Percentiles rank a stretch among this genome's conserved stretches.
These are phyloP conservation scores for Zapus hudsonius DNA, from an alignment of 2,113 vertebrate genomes.

Conservation along the genomic window DNA sequence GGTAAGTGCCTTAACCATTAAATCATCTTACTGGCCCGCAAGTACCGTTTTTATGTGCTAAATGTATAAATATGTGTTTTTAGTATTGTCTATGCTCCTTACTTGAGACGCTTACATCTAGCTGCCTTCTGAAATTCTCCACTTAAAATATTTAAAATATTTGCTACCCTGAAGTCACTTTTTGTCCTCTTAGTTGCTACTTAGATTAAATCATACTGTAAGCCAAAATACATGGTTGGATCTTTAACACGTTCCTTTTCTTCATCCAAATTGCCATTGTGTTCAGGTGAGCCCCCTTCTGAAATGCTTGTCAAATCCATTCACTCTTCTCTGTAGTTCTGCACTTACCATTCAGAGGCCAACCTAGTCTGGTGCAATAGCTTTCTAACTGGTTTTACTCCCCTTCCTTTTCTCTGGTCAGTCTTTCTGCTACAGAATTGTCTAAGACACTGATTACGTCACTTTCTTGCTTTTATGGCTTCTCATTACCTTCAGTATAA, in stretches of 20 bases:
- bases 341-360: constrained; percentile 1
- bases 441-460: constrained; percentile 19
- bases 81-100: constrained; percentile 33
- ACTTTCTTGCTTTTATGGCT: constrained; percentile 50
- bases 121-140: neutral
- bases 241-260: constrained; percentile 25
- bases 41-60: neutral
- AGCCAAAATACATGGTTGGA: neutral
- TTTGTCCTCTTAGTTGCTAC: neutral
- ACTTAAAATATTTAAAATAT: constrained; percentile 42
- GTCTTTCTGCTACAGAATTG: constrained; percentile 33
- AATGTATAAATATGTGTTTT: constrained; percentile 45
- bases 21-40: too few relatives aligned
- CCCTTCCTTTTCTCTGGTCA: neutral
- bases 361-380: neutral
- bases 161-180: constrained; percentile 16
- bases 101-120: constrained; percentile 4
- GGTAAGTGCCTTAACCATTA: too few relatives aligned
- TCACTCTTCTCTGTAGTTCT: constrained; percentile 28
- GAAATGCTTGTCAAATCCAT: constrained; percentile 41
- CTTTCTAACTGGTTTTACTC: constrained; percentile 53
- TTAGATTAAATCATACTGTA: constrained; percentile 22
- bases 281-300: constrained; percentile 19
- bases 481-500: constrained; percentile 50
- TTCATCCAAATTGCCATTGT: constrained; percentile 11